Evolutionary conservation across 2,113 vertebrate genomes (phyloP).

Genomic region (Suncus etruscus): DNA sequence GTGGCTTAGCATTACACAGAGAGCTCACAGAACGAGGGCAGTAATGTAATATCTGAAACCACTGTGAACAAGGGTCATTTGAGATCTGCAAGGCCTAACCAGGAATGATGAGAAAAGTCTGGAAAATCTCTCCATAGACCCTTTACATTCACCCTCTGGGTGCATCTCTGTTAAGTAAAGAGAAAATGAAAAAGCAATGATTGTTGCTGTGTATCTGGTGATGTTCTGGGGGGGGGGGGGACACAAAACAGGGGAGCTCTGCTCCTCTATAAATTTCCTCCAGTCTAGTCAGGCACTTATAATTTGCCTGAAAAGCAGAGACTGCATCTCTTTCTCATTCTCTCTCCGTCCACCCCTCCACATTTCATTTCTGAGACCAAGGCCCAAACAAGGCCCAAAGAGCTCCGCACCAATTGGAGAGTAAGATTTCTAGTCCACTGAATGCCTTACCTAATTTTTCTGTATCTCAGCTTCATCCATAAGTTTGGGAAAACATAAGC

Average conservation of each 20-base stretch:
- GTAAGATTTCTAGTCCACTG: background rate
- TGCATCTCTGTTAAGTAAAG: background rate
- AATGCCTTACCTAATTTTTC: background rate
- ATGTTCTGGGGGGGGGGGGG: background rate
- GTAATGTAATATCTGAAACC: background rate
- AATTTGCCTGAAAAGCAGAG: background rate
- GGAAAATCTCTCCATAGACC: background rate
- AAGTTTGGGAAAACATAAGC: background rate
- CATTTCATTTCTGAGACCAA: background rate
- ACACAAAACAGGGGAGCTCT: background rate
- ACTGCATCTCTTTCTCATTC: background rate
- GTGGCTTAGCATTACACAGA: background rate
- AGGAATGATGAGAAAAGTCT: background rate
- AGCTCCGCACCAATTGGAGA: background rate
- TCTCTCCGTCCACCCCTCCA: background rate
- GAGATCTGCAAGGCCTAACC: background rate
- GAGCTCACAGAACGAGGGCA: background rate
- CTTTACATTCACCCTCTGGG: background rate
- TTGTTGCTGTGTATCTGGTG: background rate
- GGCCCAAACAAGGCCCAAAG: no score
- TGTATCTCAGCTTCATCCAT: background rate
- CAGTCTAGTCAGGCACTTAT: background rate
- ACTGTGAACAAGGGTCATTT: background rate
- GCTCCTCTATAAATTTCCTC: background rate
- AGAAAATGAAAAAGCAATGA: background rate